These are phyloP conservation scores for Cheilinus undulatus DNA, from an alignment of 2,113 vertebrate species.

Conservation along the genomic window DNA sequence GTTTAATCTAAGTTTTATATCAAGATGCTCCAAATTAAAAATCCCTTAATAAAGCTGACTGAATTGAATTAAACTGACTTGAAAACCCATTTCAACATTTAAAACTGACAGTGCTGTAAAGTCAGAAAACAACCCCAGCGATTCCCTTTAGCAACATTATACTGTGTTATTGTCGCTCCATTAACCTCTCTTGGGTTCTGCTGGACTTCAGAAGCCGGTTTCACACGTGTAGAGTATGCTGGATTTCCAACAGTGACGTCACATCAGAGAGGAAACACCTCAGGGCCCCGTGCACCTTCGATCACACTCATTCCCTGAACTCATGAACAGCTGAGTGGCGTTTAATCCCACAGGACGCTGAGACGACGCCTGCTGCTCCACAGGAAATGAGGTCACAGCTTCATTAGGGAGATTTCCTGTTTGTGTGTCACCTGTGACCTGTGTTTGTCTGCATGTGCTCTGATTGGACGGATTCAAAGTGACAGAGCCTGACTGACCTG, in stretches of 20 bases:
- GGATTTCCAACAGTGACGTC: not conserved
- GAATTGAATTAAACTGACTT: too few relatives aligned
- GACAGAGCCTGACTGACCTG: slow-evolving; percentile 45
- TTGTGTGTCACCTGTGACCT: slow-evolving; percentile 28
- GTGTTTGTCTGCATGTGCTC: slow-evolving; percentile 2
- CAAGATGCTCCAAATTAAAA: too few relatives aligned
- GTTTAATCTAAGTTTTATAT: too few relatives aligned
- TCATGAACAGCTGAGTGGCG: not conserved
- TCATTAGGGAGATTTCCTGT: slow-evolving; percentile 51
- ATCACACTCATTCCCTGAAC: not conserved
- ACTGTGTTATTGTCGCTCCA: too few relatives aligned
- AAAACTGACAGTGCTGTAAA: too few relatives aligned
- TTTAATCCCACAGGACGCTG: slow-evolving; percentile 46
- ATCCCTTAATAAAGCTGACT: too few relatives aligned
- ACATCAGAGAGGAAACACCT: not conserved
- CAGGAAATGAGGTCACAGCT: slow-evolving; percentile 50
- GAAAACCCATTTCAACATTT: too few relatives aligned
- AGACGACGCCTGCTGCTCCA: slow-evolving; percentile 29
- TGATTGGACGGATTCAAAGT: slow-evolving; percentile 31
- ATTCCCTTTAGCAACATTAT: too few relatives aligned
- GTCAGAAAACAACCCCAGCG: too few relatives aligned
- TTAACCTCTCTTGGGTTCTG: too few relatives aligned
- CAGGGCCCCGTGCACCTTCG: not conserved
- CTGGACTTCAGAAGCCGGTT: too few relatives aligned
- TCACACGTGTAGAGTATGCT: too few relatives aligned